These are phyloP conservation scores for Ophthalmolycus amberensis DNA, from an alignment of 2,113 vertebrate species.

Conservation along the genomic window DNA sequence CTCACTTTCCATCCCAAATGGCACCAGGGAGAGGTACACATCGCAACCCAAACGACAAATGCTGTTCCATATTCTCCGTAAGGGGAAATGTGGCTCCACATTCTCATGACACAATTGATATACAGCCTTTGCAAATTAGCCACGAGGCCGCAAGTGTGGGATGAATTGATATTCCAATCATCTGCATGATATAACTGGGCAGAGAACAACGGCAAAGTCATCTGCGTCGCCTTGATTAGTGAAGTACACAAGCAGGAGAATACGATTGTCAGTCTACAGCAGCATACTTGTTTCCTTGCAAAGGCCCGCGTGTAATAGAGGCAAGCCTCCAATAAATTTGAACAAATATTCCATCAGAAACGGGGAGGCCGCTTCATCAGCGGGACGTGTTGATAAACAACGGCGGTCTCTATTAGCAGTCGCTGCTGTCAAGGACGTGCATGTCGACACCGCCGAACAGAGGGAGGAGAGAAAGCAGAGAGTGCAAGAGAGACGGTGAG, in stretches of 20 bases:
- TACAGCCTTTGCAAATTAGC: constrained; percentile 71
- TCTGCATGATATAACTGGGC: constrained; percentile 72
- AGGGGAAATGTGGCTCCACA: constrained; percentile 38
- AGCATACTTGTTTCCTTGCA: constrained; percentile 62
- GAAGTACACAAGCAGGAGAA: constrained; percentile 71
- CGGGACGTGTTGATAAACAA: constrained; percentile 61
- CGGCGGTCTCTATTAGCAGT: constrained; percentile 62
- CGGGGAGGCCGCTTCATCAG: constrained; percentile 63
- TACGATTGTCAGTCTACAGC: constrained; percentile 69
- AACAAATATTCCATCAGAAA: constrained; percentile 71
- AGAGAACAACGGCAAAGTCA: constrained; percentile 69
- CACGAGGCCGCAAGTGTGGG: constrained; percentile 61
- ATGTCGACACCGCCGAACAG: constrained; percentile 1
- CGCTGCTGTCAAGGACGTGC: constrained; percentile 50
- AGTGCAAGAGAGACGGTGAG: neutral
- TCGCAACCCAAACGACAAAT: constrained; percentile 59
- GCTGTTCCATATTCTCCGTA: constrained; percentile 46
- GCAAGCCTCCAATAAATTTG: constrained; percentile 64
- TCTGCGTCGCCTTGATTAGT: constrained; percentile 75
- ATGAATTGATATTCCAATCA: constrained; percentile 78
- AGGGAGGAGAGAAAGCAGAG: constrained; percentile 17
- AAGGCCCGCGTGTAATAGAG: constrained; percentile 63
- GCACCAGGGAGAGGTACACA: constrained; percentile 26
- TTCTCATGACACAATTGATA: constrained; percentile 68
- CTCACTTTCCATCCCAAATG: constrained; percentile 42